A percentile compares a stretch with the other conserved stretches of the same genome.
Conservation (phyloP, 2,113 vertebrate species). For the Rhinoderma darwinii region DNA sequence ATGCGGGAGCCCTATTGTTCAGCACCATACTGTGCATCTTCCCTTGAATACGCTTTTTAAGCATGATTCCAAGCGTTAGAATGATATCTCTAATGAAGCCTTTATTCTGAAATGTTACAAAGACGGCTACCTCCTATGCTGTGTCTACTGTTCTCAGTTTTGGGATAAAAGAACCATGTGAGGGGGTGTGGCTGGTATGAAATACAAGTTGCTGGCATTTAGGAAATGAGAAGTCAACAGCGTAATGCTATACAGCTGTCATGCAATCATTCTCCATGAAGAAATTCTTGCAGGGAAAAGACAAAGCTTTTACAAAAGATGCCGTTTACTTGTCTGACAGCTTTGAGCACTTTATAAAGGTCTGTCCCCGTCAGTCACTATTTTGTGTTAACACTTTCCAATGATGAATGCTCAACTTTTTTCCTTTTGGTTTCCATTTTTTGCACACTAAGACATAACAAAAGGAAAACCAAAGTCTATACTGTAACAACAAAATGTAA, state of each 20-base stretch:
- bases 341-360: background rate
- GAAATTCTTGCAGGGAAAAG: constrained; percentile 72
- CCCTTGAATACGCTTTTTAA: background rate
- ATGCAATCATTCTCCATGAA: constrained; percentile 72
- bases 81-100: background rate
- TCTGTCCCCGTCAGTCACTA: constrained; percentile 12
- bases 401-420: constrained; percentile 4
- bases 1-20: background rate
- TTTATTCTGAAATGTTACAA: background rate
- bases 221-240: constrained; percentile 73
- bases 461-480: background rate
- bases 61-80: background rate
- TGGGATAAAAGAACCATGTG: constrained; percentile 15
- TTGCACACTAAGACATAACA: constrained; percentile 1
- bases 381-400: constrained; percentile 33
- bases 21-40: background rate
- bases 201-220: constrained; percentile 67
- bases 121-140: background rate
- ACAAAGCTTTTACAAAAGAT: constrained; percentile 63
- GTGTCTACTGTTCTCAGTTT: background rate
- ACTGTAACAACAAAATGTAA: background rate
- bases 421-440: background rate
- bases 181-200: constrained; percentile 20
- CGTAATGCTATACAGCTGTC: constrained; percentile 74
- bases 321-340: constrained; percentile 11